Percentiles rank a stretch among this genome's conserved stretches.
Evolutionary conservation across 1,140 invertebrate species (phyloP).

Genomic region (Heliconius congener): DNA sequence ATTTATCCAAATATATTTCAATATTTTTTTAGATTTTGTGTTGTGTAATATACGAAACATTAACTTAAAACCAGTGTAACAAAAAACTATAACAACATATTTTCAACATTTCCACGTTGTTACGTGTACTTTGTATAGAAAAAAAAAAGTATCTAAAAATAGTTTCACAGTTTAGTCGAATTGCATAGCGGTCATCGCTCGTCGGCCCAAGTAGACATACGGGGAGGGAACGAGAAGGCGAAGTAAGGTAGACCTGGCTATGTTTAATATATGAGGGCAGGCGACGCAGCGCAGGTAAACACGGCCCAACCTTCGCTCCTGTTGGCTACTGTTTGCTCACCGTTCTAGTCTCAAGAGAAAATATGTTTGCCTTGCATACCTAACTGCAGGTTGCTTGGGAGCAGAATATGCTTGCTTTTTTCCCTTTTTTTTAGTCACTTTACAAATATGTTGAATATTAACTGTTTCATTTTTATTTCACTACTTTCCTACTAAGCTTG

Average conservation of each 20-base stretch:
- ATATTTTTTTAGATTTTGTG: too few relatives aligned
- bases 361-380: conserved; percentile 78
- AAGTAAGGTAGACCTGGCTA: conserved; percentile 65
- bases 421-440: conserved; percentile 64
- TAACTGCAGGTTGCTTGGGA: conserved; percentile 59
- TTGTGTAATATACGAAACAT: not conserved
- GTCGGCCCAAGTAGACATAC: conserved; percentile 22
- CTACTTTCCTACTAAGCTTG: not conserved
- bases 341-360: conserved; percentile 76
- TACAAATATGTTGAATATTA: conserved; percentile 45
- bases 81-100: not conserved
- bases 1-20: not conserved
- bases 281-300: conserved; percentile 75
- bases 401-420: conserved; percentile 61
- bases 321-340: conserved; percentile 72
- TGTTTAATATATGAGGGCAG: conserved; percentile 80
- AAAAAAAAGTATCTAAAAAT: not conserved
- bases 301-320: conserved; percentile 67
- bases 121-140: not conserved
- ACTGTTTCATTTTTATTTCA: conserved; percentile 8
- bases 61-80: not conserved
- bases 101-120: not conserved
- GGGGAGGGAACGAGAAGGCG: conserved; percentile 43
- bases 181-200: conserved; percentile 21
- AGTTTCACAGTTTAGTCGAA: conserved; percentile 1